These are phyloP conservation scores for Drosophila demipolita DNA, from an alignment of 2,888 invertebrate genomes.

Conservation along the genomic window DNA sequence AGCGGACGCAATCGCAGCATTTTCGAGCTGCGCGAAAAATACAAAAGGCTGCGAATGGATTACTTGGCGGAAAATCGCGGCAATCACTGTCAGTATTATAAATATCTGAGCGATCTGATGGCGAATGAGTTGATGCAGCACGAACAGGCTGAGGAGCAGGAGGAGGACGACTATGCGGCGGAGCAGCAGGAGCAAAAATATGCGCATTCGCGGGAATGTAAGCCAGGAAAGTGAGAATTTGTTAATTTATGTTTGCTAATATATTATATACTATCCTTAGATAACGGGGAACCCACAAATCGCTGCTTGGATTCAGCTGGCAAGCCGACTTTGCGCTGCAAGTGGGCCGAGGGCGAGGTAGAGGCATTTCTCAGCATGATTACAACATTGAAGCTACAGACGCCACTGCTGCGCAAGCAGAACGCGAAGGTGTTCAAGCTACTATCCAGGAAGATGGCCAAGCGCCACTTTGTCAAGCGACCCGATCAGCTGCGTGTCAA, in stretches of 20 bases:
- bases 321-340: slow-evolving; percentile 34
- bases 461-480: slow-evolving; percentile 32
- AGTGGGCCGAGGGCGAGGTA: slow-evolving; percentile 56
- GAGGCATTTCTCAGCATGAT: slow-evolving; percentile 49
- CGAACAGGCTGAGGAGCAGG: slow-evolving; percentile 5
- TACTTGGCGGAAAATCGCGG: slow-evolving; percentile 33
- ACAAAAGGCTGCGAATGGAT: slow-evolving; percentile 25
- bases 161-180: background rate
- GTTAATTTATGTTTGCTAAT: background rate
- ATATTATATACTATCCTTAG: background rate
- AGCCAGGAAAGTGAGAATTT: background rate
- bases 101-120: slow-evolving; percentile 32
- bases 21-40: slow-evolving; percentile 34
- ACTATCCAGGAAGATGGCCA: slow-evolving; percentile 55
- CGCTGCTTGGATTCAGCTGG: background rate
- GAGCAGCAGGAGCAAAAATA: slow-evolving; percentile 51
- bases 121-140: slow-evolving; percentile 13
- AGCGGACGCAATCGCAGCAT: slow-evolving; percentile 11
- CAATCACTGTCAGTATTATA: slow-evolving; percentile 40
- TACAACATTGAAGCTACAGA: slow-evolving; percentile 47
- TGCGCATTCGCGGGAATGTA: slow-evolving; percentile 41
- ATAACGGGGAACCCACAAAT: slow-evolving; percentile 11
- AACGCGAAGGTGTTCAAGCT: slow-evolving; percentile 63
- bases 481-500: slow-evolving; percentile 59
- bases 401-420: slow-evolving; percentile 29